Evolutionary conservation across 2,113 vertebrate genomes (phyloP).

Genomic region (Bubo scandiacus): DNA sequence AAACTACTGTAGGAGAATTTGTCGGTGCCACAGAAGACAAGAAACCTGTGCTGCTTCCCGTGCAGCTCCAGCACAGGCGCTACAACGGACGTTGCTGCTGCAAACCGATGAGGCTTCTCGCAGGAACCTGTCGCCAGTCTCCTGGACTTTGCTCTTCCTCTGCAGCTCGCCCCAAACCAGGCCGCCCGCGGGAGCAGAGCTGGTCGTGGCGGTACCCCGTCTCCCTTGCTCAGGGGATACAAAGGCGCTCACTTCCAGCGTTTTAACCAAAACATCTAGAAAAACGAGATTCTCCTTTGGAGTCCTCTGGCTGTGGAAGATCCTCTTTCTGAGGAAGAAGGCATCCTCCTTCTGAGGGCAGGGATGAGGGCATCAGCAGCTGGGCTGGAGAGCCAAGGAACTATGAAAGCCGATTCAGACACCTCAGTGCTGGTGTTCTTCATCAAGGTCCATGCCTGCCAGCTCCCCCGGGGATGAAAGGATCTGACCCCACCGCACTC

Average conservation of each 20-base stretch:
- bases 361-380: neutral
- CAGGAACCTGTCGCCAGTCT: neutral
- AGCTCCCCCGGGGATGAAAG: neutral
- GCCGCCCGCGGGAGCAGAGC: neutral
- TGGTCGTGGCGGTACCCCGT: rapidly evolving
- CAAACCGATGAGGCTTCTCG: neutral
- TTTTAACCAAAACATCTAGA: neutral
- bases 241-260: neutral
- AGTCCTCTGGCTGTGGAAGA: neutral
- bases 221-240: neutral
- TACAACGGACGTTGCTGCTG: neutral
- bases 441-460: neutral
- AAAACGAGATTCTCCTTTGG: neutral
- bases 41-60: neutral
- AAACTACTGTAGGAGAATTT: neutral
- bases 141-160: neutral
- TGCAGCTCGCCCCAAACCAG: neutral
- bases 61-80: neutral
- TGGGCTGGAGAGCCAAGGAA: neutral
- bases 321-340: neutral
- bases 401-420: neutral
- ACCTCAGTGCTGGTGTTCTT: neutral
- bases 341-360: neutral
- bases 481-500: no score
- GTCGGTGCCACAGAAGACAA: neutral